Evolutionary conservation across 92 coral and sea anemone species (phyloP).

Genomic region (Umimayanthus kanabou): DNA sequence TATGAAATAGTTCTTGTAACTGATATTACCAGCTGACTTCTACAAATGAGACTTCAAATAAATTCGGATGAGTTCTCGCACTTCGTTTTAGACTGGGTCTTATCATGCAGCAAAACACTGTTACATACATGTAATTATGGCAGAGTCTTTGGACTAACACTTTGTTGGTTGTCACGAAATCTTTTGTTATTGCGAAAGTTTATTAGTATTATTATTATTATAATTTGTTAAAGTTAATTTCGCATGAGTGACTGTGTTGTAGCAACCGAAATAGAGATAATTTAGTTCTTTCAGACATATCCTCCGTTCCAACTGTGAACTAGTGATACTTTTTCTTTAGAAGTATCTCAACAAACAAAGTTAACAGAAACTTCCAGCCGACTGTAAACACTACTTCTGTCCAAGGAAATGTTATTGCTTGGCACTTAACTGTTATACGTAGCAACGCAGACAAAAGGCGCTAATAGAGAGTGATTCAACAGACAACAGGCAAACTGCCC

Average conservation of each 20-base stretch:
- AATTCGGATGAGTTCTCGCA: neutral
- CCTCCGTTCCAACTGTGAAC: neutral
- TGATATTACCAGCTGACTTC: neutral
- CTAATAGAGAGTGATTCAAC: neutral
- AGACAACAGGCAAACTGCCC: neutral
- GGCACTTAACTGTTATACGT: constrained; percentile 27
- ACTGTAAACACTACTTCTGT: neutral
- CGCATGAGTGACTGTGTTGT: neutral
- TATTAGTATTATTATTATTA: neutral
- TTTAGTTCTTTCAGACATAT: neutral
- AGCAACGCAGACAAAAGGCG: constrained; percentile 27
- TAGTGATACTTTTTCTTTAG: neutral
- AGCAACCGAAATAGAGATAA: neutral
- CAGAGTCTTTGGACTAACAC: neutral
- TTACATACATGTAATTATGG: no score
- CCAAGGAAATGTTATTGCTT: neutral
- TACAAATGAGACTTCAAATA: neutral
- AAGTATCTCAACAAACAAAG: neutral
- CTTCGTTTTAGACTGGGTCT: neutral
- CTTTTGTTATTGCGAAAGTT: neutral
- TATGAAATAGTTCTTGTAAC: neutral
- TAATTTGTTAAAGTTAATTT: no score
- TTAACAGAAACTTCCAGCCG: neutral
- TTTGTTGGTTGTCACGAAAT: neutral
- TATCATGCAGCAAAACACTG: neutral